Conservation (phyloP, 2,797 vertebrate species). For the Perodicticus potto region DNA sequence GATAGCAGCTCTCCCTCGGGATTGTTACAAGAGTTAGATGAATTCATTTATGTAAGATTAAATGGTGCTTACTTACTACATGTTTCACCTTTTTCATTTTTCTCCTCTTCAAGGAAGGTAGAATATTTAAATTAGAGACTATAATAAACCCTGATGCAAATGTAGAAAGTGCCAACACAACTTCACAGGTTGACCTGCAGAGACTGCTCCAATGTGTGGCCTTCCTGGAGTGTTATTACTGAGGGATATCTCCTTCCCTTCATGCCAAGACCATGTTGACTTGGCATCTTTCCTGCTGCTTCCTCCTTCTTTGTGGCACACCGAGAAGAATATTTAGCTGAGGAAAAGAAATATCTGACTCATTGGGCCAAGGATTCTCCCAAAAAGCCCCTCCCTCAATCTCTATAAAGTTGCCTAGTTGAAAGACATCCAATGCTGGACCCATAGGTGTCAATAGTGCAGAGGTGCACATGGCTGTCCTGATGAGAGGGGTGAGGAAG, state of each 20-base stretch:
- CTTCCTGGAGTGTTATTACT: not conserved
- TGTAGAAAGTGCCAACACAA: not conserved
- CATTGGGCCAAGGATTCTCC: not conserved
- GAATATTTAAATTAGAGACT: slow-evolving; percentile 4
- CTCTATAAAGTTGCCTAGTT: not conserved
- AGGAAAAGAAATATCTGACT: not conserved
- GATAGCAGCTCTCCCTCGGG: not conserved
- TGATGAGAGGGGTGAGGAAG: not conserved
- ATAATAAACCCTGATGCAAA: not conserved
- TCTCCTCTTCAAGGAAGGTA: not conserved
- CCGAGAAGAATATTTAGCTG: not conserved
- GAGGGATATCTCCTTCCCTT: not conserved
- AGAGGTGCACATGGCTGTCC: not conserved
- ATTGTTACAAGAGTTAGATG: not conserved
- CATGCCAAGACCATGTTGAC: not conserved
- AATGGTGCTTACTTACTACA: not conserved
- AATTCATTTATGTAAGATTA: not conserved
- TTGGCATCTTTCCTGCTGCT: not conserved
- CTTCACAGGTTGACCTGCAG: no score
- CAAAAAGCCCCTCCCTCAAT: not conserved
- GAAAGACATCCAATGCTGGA: not conserved
- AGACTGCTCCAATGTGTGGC: not conserved
- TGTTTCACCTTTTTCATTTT: not conserved
- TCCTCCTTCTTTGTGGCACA: not conserved
- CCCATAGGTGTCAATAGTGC: not conserved